Conservation (phyloP, 35 echinoderm and acorn worm genomes). For the Heliocidaris tuberculata region DNA sequence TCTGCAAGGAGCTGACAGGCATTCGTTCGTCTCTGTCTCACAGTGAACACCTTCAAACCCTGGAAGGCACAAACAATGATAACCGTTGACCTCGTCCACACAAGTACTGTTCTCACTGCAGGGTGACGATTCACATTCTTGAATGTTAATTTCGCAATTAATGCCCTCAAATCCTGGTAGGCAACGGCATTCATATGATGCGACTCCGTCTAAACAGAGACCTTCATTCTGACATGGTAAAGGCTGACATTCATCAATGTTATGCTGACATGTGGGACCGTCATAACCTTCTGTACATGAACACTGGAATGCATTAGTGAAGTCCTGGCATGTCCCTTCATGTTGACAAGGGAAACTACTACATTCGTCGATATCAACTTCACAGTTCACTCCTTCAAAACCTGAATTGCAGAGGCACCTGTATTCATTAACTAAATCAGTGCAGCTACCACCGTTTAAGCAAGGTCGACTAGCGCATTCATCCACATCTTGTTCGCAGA, state of each 20-base stretch:
- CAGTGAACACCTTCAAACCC: conserved; percentile 71
- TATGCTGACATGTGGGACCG: conserved; percentile 66
- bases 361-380: conserved; percentile 21
- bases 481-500: conserved; percentile 70
- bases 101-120: conserved; percentile 76
- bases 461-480: conserved; percentile 74
- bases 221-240: conserved; percentile 75
- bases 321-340: not conserved
- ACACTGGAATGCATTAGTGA: conserved; percentile 45
- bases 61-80: conserved; percentile 56
- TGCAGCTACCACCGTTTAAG: conserved; percentile 64
- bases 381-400: conserved; percentile 70
- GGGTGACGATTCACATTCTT: conserved; percentile 65
- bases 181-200: conserved; percentile 64
- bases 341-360: not conserved
- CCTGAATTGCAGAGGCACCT: conserved; percentile 73
- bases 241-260: conserved; percentile 73
- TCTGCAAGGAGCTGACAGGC: conserved; percentile 44
- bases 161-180: conserved; percentile 64
- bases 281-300: conserved; percentile 55
- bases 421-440: conserved; percentile 77
- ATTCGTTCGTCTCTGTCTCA: conserved; percentile 68
- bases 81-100: conserved; percentile 57
- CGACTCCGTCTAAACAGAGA: conserved; percentile 61
- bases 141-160: conserved; percentile 61